phyloP scores from a whole-genome alignment of 2,113 vertebrate genomes.

The Reinhardtius hippoglossoides region DNA sequence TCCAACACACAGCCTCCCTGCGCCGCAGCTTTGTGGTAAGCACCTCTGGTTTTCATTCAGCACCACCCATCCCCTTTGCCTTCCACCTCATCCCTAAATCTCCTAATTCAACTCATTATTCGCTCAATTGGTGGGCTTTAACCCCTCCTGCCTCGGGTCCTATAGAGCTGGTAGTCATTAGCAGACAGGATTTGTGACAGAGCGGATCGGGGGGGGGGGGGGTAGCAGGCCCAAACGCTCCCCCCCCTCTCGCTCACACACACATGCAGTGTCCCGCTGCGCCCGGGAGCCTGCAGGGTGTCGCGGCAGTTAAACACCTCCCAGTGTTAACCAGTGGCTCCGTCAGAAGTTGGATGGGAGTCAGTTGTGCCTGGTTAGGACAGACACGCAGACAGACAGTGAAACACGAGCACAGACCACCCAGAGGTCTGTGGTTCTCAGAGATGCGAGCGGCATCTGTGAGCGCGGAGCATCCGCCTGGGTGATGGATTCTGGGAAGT shows the following conservation, averaged over 20 bases:
- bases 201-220: conserved; percentile 36
- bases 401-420: conserved; percentile 75
- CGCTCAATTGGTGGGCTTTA: conserved; percentile 85
- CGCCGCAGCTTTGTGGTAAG: conserved; percentile 69
- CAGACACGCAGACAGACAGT: conserved; percentile 62
- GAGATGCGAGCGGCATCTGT: conserved; percentile 42
- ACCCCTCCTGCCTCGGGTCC: conserved; percentile 78
- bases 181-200: conserved; percentile 69
- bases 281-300: conserved; percentile 59
- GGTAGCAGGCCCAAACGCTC: conserved; percentile 24
- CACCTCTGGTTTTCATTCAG: conserved; percentile 85
- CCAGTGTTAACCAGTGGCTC: conserved; percentile 57
- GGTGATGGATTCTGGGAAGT: conserved; percentile 57
- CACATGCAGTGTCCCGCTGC: conserved; percentile 34
- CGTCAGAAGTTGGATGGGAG: conserved; percentile 67
- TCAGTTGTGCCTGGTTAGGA: conserved; percentile 58
- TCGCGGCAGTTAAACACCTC: conserved; percentile 68
- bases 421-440: conserved; percentile 71
- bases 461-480: conserved; percentile 32
- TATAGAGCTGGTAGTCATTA: conserved; percentile 85
- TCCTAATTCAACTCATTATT: conserved; percentile 87
- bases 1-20: conserved; percentile 36
- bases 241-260: background rate
- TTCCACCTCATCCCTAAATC: conserved; percentile 79
- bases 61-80: conserved; percentile 58